These are phyloP conservation scores for Microcebus jonahi DNA, from an alignment of 2,113 vertebrate genomes.

Conservation along the genomic window DNA sequence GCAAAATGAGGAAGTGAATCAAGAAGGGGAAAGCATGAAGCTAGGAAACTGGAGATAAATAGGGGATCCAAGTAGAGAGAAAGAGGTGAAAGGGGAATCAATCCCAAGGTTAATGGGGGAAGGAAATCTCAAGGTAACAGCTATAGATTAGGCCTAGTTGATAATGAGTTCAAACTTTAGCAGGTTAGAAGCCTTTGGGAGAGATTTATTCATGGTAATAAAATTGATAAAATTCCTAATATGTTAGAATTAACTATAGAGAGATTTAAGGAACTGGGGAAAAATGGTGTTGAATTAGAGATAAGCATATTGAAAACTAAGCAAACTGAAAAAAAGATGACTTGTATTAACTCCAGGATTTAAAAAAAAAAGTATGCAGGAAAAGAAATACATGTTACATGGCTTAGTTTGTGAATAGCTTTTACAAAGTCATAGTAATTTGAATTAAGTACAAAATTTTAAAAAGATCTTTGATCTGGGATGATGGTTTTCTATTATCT, in stretches of 20 bases:
- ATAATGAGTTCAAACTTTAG: background rate
- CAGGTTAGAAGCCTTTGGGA: background rate
- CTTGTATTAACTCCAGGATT: background rate
- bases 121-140: background rate
- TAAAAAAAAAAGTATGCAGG: background rate
- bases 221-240: slow-evolving; percentile 22
- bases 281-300: background rate
- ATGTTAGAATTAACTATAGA: slow-evolving; percentile 23
- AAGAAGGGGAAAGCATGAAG: background rate
- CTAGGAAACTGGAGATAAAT: background rate
- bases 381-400: background rate
- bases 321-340: background rate
- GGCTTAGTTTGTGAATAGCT: slow-evolving; percentile 13
- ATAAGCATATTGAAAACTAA: background rate
- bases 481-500: background rate
- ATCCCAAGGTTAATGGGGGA: background rate
- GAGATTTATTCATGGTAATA: slow-evolving; percentile 30
- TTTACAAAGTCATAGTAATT: slow-evolving; percentile 33
- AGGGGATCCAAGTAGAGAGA: background rate
- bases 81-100: background rate
- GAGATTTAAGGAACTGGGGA: background rate
- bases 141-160: background rate
- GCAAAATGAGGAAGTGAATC: slow-evolving; percentile 24
- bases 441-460: background rate
- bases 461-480: background rate